These are phyloP conservation scores for Apodemus agrarius DNA, from an alignment of 2,797 vertebrate genomes.

Conservation along the genomic window DNA sequence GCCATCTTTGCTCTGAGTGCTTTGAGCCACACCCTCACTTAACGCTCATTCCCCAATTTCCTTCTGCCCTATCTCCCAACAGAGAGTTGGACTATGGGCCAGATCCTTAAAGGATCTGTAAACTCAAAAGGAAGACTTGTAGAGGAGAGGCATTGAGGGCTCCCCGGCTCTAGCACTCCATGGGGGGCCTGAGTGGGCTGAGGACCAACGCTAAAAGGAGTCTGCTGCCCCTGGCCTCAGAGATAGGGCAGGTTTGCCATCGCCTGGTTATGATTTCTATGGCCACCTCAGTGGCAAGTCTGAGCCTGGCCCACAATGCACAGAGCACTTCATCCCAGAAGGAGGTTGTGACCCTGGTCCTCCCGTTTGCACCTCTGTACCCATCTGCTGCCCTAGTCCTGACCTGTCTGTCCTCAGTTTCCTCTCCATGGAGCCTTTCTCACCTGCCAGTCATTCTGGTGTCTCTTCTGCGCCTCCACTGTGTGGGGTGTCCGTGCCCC, in stretches of 20 bases:
- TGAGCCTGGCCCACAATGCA: neutral
- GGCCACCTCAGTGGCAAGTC: too few relatives aligned
- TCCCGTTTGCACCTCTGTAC: neutral
- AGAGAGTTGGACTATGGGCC: neutral
- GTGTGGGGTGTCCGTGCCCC: neutral
- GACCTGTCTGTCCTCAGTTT: neutral
- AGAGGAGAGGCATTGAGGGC: neutral
- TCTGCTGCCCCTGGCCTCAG: neutral
- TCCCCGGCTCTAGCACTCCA: neutral
- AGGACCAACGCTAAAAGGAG: neutral
- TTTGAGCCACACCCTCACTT: neutral
- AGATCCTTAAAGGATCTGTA: neutral
- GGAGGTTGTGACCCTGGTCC: neutral
- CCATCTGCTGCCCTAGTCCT: neutral
- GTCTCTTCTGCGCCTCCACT: neutral
- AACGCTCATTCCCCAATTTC: neutral
- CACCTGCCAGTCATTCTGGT: neutral
- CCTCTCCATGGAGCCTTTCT: neutral
- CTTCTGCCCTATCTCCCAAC: neutral
- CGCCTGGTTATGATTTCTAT: neutral
- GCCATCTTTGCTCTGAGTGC: neutral
- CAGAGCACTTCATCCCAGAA: neutral
- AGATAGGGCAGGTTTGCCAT: neutral
- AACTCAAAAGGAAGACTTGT: neutral
- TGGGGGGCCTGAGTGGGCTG: neutral